These are phyloP conservation scores for Euleptes europaea DNA, from an alignment of 2,113 vertebrate genomes.

Conservation along the genomic window DNA sequence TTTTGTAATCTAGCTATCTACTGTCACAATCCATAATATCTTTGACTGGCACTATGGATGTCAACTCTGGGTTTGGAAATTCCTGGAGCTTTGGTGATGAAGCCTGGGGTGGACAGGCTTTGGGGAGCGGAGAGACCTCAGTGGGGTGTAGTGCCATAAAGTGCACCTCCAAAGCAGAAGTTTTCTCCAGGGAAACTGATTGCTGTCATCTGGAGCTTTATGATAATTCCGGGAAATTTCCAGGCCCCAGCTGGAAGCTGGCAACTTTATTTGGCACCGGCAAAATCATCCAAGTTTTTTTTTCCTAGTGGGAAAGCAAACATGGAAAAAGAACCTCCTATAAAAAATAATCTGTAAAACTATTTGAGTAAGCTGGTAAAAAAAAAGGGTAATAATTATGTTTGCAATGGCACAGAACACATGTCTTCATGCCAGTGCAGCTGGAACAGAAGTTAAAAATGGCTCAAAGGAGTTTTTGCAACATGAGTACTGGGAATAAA, in stretches of 20 bases:
- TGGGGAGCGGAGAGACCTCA: too few relatives aligned
- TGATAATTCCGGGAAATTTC: too few relatives aligned
- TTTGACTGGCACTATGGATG: background rate
- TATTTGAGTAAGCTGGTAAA: slow-evolving; percentile 9
- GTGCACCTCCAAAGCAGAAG: too few relatives aligned
- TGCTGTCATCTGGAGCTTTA: too few relatives aligned
- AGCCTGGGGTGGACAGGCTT: too few relatives aligned
- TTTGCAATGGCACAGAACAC: slow-evolving; percentile 52
- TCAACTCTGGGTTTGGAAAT: too few relatives aligned
- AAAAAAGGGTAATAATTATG: slow-evolving; percentile 5
- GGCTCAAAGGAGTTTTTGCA: slow-evolving; percentile 33
- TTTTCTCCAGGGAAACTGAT: too few relatives aligned
- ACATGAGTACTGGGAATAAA: slow-evolving; percentile 19
- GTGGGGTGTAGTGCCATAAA: too few relatives aligned
- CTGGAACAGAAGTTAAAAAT: slow-evolving; percentile 41
- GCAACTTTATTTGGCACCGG: background rate
- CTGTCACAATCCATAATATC: background rate
- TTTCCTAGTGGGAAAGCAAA: background rate
- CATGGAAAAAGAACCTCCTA: background rate
- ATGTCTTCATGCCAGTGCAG: slow-evolving; percentile 40
- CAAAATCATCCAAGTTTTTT: background rate
- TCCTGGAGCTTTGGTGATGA: too few relatives aligned
- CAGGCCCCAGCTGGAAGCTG: too few relatives aligned
- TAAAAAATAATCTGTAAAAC: slow-evolving; percentile 35
- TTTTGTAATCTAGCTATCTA: background rate